Base-by-base conservation (phyloP, 2,888 invertebrate genomes). In the Neoaliturus tenellus region DNA sequence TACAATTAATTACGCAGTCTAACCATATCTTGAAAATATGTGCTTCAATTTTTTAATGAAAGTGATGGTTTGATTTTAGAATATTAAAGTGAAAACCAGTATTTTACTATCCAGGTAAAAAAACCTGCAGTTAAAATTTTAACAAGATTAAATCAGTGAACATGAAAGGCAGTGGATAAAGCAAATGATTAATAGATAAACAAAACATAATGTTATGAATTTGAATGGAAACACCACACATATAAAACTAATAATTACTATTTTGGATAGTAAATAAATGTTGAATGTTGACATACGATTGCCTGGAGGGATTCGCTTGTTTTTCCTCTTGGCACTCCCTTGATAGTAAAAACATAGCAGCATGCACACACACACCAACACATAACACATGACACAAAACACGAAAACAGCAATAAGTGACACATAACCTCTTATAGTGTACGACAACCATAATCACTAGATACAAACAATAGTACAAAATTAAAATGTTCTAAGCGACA, bases 271-370 rank as follows among this genome's bases (percentile, higher is more conserved):
- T 55, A 31, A 41, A 69, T 44, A 81, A 41, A 69, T 67, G 35
- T 33, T 71, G 41, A 81, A 62, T 44, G 17, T 69, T 14, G 33
- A 81, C 81, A 81, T 81, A 81, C 81, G 81, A 81, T 81, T 81
- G 67, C 81, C 81, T 69, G 81, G 81, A 69, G 67, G 81, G 48
- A 81, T 81, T 81, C 71, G 81, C 81, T 81, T 81, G 81, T 51
- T 69, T 81, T 81, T 81, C 81, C 81, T 81, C 81, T 81, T 81
- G 81, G 48, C 71, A 69, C 71, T 81, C 67, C 81, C 81, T 67
- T 81, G 69, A 48, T 69, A 69, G 81, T 44, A 44, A 75, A 81
- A 81, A 67, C 67, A n/a, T 69, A 48, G 81, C 81, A 69, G 81
- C 81, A 81, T 81, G 81, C 81, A 81, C 58, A 80, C 80, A 81